phyloP scores from a whole-genome alignment of 1,140 invertebrate genomes.

The Euwallacea similis region DNA sequence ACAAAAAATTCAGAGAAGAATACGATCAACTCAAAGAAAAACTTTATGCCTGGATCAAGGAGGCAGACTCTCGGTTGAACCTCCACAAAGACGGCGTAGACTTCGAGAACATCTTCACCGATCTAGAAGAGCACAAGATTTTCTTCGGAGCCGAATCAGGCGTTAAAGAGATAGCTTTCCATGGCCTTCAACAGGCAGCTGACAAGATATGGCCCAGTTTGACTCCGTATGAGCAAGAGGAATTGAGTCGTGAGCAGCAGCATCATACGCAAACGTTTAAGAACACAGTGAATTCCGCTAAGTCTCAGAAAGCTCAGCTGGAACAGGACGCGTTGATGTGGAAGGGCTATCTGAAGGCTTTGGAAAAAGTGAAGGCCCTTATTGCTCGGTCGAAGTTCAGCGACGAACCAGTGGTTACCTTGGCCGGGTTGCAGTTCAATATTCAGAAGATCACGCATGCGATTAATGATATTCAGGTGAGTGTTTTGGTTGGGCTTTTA shows the following conservation, averaged over 20 bases:
- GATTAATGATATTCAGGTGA: slow-evolving; percentile 77
- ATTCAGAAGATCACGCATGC: slow-evolving; percentile 78
- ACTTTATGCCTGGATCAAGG: slow-evolving; percentile 81
- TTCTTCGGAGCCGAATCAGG: slow-evolving; percentile 79
- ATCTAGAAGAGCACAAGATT: slow-evolving; percentile 83
- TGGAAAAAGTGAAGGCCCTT: slow-evolving; percentile 74
- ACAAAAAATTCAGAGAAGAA: slow-evolving; percentile 75
- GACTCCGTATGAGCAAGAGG: slow-evolving; percentile 76
- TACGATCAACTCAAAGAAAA: slow-evolving; percentile 73
- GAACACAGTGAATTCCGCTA: slow-evolving; percentile 79
- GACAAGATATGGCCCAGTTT: slow-evolving; percentile 87
- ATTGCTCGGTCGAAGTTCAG: slow-evolving; percentile 71
- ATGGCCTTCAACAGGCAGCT: slow-evolving; percentile 78
- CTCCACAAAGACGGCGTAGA: slow-evolving; percentile 82
- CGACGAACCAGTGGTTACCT: slow-evolving; percentile 73
- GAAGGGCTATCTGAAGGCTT: slow-evolving; percentile 75
- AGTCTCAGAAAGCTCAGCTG: slow-evolving; percentile 71
- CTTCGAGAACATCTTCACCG: slow-evolving; percentile 79
- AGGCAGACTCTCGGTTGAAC: slow-evolving; percentile 76
- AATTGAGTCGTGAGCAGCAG: slow-evolving; percentile 75
- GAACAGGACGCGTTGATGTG: slow-evolving; percentile 78
- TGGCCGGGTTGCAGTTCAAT: slow-evolving; percentile 77
- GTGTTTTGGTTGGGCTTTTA: slow-evolving; percentile 36
- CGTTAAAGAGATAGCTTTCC: slow-evolving; percentile 77
- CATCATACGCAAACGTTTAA: slow-evolving; percentile 76